A percentile compares a stretch with the other conserved stretches of the same genome.
Conservation (phyloP, 2,888 invertebrate species). For the Drosophila picticornis region DNA sequence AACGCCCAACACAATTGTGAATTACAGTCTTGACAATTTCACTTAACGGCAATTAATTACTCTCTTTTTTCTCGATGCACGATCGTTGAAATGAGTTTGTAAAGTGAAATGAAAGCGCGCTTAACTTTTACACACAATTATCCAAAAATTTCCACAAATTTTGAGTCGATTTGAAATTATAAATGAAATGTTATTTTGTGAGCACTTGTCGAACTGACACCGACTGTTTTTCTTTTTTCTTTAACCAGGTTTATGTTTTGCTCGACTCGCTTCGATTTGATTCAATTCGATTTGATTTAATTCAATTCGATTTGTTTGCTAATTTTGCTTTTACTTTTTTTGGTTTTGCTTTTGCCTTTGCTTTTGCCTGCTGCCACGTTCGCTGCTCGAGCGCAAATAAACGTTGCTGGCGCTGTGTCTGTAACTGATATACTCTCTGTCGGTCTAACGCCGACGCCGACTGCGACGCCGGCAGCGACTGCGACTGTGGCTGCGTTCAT, state of each 20-base stretch:
- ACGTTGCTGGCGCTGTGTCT: constrained; percentile 74
- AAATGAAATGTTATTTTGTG: constrained; percentile 20
- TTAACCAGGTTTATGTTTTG: constrained; percentile 16
- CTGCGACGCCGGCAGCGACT: constrained; percentile 18
- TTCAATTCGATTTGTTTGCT: constrained; percentile 16
- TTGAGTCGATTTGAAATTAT: constrained; percentile 35
- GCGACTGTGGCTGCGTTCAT: constrained; percentile 15
- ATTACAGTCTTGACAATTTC: constrained; percentile 47
- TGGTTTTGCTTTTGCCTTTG: constrained; percentile 27
- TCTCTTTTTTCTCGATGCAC: constrained; percentile 7
- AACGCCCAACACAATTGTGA: constrained; percentile 17
- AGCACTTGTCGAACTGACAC: constrained; percentile 37
- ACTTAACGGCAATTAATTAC: constrained; percentile 41
- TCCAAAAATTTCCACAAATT: constrained; percentile 37
- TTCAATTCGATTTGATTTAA: constrained; percentile 19
- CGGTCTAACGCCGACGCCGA: constrained; percentile 32
- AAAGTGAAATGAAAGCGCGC: constrained; percentile 51
- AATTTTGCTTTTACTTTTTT: constrained; percentile 29
- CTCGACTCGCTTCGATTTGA: constrained; percentile 24
- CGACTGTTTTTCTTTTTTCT: background rate
- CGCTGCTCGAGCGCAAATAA: constrained; percentile 84
- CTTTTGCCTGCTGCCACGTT: constrained; percentile 81
- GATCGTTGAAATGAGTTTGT: constrained; percentile 17
- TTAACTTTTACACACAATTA: constrained; percentile 16
- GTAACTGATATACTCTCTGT: constrained; percentile 82